Percentiles rank a stretch among this genome's conserved stretches.
Conservation (phyloP, 1,140 invertebrate genomes). For the Gryllus bimaculatus region DNA sequence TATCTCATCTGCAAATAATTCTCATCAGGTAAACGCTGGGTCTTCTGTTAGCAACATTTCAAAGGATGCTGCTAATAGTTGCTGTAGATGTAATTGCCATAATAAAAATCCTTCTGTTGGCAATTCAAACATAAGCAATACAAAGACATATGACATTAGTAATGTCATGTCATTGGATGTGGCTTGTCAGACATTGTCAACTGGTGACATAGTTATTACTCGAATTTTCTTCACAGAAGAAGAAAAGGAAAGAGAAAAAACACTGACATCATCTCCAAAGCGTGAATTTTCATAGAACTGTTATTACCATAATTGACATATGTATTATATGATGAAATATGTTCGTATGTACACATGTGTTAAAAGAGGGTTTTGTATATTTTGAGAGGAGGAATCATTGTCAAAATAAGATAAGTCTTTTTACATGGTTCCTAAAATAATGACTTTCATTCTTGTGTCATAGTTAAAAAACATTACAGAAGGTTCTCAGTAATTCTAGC, state of each 20-base stretch:
- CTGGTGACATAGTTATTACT: conserved; percentile 88
- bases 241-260: conserved; percentile 29
- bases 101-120: neutral
- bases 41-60: neutral
- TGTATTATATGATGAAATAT: no score
- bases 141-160: neutral
- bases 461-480: no score
- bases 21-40: neutral
- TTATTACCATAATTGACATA: no score
- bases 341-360: no score
- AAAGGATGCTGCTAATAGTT: neutral
- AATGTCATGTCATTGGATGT: conserved; percentile 31
- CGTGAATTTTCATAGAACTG: neutral
- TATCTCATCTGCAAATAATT: neutral
- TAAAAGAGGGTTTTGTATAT: no score
- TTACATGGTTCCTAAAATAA: no score
- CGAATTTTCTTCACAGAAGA: conserved; percentile 73
- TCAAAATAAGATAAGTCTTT: no score
- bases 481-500: no score
- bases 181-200: conserved; percentile 75
- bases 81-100: neutral
- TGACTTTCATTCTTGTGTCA: no score
- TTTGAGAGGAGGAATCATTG: no score
- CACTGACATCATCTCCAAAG: conserved; percentile 20
- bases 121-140: neutral